A percentile compares a stretch with the other conserved stretches of the same genome.
These are phyloP conservation scores for Lipotes vexillifer DNA, from an alignment of 2,113 vertebrate species.

Conservation along the genomic window DNA sequence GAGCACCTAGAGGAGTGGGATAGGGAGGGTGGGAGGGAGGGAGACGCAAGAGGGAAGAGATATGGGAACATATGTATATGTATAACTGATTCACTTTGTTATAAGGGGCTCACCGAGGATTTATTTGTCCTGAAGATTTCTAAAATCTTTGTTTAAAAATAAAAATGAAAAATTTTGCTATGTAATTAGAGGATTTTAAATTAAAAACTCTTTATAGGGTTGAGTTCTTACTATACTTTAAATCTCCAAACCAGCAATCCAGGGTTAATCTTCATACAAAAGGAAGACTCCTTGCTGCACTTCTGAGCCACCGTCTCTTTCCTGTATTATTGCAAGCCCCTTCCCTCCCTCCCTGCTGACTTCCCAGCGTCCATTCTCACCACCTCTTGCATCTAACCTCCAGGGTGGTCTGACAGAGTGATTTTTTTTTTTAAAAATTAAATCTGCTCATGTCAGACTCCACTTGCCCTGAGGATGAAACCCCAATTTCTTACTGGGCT, in stretches of 20 bases:
- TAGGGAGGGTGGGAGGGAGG: too few relatives aligned
- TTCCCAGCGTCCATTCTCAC: not conserved
- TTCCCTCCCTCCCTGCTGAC: not conserved
- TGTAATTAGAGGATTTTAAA: conserved; percentile 41
- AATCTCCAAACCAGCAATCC: not conserved
- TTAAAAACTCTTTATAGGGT: not conserved
- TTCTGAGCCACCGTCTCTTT: not conserved
- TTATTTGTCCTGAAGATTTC: conserved; percentile 12
- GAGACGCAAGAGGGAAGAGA: too few relatives aligned
- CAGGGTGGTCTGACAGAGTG: not conserved
- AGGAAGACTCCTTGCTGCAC: not conserved
- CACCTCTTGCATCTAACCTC: not conserved
- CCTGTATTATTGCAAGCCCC: not conserved
- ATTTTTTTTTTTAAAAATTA: too few relatives aligned
- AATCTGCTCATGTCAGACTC: not conserved
- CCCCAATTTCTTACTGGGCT: not conserved
- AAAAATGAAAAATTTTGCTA: not conserved
- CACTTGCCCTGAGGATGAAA: not conserved
- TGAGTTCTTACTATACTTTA: not conserved
- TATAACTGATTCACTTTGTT: too few relatives aligned
- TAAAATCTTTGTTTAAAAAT: conserved; percentile 15
- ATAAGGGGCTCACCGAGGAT: not conserved
- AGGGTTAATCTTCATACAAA: not conserved
- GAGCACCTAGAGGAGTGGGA: too few relatives aligned
- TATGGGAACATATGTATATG: too few relatives aligned